Conservation (phyloP, 2,797 vertebrate species). For the Tragelaphus oryx region DNA sequence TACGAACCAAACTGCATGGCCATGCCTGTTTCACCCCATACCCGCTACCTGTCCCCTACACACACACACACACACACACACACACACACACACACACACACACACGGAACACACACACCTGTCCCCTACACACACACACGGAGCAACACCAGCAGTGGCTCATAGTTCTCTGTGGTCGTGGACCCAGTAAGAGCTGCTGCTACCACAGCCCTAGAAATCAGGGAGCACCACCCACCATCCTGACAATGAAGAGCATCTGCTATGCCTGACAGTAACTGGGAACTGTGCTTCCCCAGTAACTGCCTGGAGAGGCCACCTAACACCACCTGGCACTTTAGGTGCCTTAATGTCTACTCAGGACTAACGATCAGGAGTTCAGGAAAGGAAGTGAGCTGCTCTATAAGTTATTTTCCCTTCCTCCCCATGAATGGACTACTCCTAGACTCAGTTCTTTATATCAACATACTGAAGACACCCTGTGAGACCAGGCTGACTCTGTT, state of each 20-base stretch:
- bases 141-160: background rate
- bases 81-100: no score
- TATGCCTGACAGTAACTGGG: accelerated
- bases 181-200: background rate
- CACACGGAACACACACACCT: no score
- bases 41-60: background rate
- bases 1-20: background rate
- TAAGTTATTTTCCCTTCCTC: background rate
- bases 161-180: accelerated
- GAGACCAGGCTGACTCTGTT: background rate
- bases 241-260: background rate
- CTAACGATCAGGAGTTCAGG: background rate
- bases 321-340: background rate
- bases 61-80: background rate
- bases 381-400: background rate
- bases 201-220: background rate
- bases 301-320: background rate
- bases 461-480: background rate
- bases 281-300: background rate
- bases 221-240: accelerated
- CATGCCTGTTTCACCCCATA: background rate
- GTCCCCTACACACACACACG: background rate
- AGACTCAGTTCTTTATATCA: background rate
- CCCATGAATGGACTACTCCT: background rate
- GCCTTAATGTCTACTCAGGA: background rate